Base-by-base conservation (phyloP, 2,797 vertebrate genomes). In the Rhabdomys pumilio region DNA sequence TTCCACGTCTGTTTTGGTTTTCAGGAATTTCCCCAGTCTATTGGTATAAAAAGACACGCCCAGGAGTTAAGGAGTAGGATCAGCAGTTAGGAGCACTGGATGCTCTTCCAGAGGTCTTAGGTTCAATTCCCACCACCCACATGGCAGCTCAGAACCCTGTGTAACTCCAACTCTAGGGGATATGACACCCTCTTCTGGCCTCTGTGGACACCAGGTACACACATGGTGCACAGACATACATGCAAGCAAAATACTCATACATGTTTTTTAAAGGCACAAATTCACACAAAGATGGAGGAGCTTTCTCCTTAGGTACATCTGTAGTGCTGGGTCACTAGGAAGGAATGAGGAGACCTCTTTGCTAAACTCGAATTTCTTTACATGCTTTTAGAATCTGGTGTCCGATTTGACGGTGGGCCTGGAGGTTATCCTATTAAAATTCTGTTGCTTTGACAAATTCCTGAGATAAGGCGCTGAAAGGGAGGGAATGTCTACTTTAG, bases 21-120 rank as follows among this genome's bases (percentile, higher is more conserved):
- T 99, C 93, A 99, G 98, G 97, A 99, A 99, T 77, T 99, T 98
- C 96, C 99, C 90, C 0, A 99, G 98, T 96, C 99, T 99, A 97
- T 95, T 87, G 96, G 95, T 50, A 50, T 73, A 89, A 75, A 38
- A 22, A 1, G 34, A 44, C 86, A 94, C 0, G 22, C 2, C 13
- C 3, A 67, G 47, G 12, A 31, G 19, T 31, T 86, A 7, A 20
- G 61, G 12, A 50, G 41, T 67, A 34, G 17, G 41, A 50, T n/a
- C 12, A n/a, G 44, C 31, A 69, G 31, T n/a, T n/a, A n/a, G 31
- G 83, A 53, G 63, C 83, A 69, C 47, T 69, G 31, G 47, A 7
- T 69, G 13, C 19, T 22, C 44, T 86, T 53, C 44, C 44, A 69
- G 31, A 26, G 63, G 83, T 53, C 38, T 65, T 69, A 69, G 20